Conservation (phyloP, 1,140 invertebrate species). For the Asobara japonica region DNA sequence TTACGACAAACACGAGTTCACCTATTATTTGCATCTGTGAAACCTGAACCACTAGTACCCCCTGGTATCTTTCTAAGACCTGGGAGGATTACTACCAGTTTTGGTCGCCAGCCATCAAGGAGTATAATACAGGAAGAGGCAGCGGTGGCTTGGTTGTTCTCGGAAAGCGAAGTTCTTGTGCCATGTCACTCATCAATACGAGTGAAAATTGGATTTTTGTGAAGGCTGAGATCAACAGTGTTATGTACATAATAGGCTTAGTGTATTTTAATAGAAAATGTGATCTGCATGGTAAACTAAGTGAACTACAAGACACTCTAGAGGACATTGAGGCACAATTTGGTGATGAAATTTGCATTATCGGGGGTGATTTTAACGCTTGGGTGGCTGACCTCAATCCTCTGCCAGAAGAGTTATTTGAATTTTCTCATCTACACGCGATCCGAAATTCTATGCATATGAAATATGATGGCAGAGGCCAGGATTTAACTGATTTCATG, state of each 20-base stretch:
- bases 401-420: too few relatives aligned
- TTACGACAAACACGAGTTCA: too few relatives aligned
- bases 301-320: neutral
- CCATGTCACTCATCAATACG: neutral
- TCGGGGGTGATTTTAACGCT: slow-evolving; percentile 5
- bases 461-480: too few relatives aligned
- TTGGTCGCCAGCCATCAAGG: slow-evolving; percentile 4
- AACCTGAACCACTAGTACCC: neutral
- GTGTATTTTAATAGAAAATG: slow-evolving; percentile 6
- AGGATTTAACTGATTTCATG: too few relatives aligned
- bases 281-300: neutral
- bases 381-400: neutral
- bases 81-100: neutral
- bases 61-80: neutral
- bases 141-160: slow-evolving; percentile 6
- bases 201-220: slow-evolving; percentile 5
- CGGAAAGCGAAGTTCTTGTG: neutral
- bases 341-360: neutral
- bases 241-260: neutral
- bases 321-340: neutral
- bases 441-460: too few relatives aligned
- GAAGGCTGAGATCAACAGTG: neutral
- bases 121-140: neutral
- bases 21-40: slow-evolving; percentile 14
- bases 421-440: too few relatives aligned